phyloP scores from a whole-genome alignment of 2,113 vertebrate genomes.

The Terrapene triunguis region DNA sequence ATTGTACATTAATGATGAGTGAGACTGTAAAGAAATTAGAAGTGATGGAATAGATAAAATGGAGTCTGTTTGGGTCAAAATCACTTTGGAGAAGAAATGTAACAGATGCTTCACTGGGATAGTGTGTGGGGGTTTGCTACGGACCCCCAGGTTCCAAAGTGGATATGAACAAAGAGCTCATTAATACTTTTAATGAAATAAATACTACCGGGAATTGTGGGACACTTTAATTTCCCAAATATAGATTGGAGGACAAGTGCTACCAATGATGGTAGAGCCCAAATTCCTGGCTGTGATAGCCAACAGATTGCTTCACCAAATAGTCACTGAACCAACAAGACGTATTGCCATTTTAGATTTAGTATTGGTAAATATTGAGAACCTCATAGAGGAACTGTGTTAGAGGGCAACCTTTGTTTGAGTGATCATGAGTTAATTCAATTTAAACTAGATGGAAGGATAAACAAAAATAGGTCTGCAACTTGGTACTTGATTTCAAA shows the following conservation, averaged over 20 bases:
- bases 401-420: no score
- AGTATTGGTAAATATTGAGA: no score
- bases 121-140: no score
- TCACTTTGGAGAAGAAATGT: background rate
- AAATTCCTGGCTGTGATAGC: background rate
- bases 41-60: background rate
- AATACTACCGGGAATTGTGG: background rate
- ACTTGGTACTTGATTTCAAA: no score
- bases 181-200: background rate
- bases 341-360: no score
- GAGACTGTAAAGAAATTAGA: background rate
- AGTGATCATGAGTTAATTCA: no score
- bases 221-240: no score
- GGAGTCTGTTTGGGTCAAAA: background rate
- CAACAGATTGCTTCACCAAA: background rate
- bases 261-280: background rate
- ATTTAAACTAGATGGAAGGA: no score
- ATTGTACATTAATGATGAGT: background rate
- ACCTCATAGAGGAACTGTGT: no score
- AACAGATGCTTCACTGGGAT: background rate
- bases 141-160: background rate
- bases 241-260: background rate
- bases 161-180: background rate
- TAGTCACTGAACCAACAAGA: background rate
- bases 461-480: no score